Base-by-base conservation (phyloP, 2,888 invertebrate genomes). In the Mallateleia sp. region DNA sequence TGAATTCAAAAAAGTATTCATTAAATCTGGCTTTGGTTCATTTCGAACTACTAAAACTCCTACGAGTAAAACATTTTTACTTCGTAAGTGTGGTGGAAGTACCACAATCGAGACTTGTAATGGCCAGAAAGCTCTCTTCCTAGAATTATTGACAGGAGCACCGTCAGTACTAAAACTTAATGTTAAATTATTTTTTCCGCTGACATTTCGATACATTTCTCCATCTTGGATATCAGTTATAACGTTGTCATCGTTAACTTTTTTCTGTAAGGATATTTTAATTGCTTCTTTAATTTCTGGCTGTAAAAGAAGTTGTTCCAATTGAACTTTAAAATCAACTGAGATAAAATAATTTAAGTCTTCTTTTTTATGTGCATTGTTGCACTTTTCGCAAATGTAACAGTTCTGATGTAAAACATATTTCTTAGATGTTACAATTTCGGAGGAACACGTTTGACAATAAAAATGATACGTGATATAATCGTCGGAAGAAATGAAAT, bases 161-260 rank as follows among this genome's bases (percentile, higher is more conserved):
- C 72, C 72, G 18, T 72, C 72, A 22, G 60, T 72, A 47, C 56
- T 72, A 52, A 85, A 58, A 25, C 42, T 85, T 64, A 74, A 81
- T 8, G 85, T 85, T 20, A 77, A 42, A 20, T 20, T 56, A 50
- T 71, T 38, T 11, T 32, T n/a, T 38, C 7, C 24, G 38, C 42
- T 50, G n/a, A 62, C 20, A 11, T 74, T 79, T 25, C 24, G n/a
- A 58, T 85, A 72, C 34, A 79, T 32, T 25, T 32, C 14, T 20
- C 62, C 79, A 18, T 77, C 54, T n/a, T 58, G 18, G 28, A 75
- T 38, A 66, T 84, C 75, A 1, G 9, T 3, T 18, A 52, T 9
- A 50, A 42, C 4, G 15, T 38, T 47, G 32, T 32, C 18, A 20
- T 67, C 6, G 14, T n/a, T 25, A 9, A 50, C 32, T n/a, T 28